These are phyloP conservation scores for Anolis carolinensis DNA, from an alignment of 2,113 vertebrate species.

Conservation along the genomic window DNA sequence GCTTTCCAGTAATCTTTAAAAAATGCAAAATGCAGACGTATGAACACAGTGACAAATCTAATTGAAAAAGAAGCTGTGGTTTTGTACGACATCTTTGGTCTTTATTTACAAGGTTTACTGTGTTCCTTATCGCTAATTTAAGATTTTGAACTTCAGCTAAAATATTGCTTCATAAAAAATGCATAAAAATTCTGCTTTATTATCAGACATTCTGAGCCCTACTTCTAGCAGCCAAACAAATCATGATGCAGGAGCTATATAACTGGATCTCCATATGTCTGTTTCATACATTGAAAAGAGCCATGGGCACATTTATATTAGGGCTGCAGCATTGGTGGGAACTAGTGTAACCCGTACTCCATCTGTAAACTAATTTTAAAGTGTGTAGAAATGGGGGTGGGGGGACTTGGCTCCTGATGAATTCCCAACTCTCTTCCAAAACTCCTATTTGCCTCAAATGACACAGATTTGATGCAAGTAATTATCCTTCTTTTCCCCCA, in stretches of 20 bases:
- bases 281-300: not conserved
- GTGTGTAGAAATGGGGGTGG: too few species aligned
- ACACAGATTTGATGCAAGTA: not conserved
- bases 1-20: slow-evolving; percentile 33
- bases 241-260: not conserved
- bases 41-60: not conserved
- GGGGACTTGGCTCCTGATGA: too few species aligned
- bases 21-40: slow-evolving; percentile 20
- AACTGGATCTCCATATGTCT: not conserved
- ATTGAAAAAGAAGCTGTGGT: not conserved
- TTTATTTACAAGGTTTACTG: not conserved
- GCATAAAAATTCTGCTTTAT: slow-evolving; percentile 16
- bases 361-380: not conserved
- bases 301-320: not conserved
- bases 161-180: slow-evolving; percentile 9
- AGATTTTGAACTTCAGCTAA: slow-evolving; percentile 21
- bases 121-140: slow-evolving; percentile 4
- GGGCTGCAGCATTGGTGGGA: not conserved
- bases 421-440: not conserved
- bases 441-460: not conserved
- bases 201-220: not conserved
- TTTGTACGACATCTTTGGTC: not conserved
- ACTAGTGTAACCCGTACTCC: not conserved
- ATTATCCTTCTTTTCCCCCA: too few species aligned
- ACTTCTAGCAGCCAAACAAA: not conserved